Conservation (phyloP, 2,888 invertebrate species). For the Eumerus sabulonum region DNA sequence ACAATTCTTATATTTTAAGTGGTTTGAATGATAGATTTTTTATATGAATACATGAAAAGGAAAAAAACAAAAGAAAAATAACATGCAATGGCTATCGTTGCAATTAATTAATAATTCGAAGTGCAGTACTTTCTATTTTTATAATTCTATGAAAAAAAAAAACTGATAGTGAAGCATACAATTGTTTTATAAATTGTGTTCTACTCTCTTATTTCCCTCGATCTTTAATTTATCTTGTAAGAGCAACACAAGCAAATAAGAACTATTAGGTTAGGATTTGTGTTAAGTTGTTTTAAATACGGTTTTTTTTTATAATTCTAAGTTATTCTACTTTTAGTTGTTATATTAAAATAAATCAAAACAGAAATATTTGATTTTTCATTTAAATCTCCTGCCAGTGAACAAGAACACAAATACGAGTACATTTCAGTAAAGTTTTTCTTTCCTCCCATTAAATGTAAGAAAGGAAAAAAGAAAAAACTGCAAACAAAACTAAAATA, state of each 20-base stretch:
- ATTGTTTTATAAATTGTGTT: conserved; percentile 20
- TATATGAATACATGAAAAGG: conserved; percentile 34
- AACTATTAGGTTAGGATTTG: too few species aligned
- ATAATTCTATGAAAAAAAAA: conserved; percentile 39
- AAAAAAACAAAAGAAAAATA: conserved; percentile 42
- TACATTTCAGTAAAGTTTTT: conserved; percentile 11
- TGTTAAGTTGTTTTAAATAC: conserved; percentile 38
- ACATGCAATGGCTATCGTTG: conserved; percentile 62
- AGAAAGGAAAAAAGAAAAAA: too few species aligned
- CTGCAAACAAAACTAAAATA: too few species aligned
- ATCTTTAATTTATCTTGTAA: conserved; percentile 23
- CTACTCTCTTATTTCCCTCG: conserved; percentile 10
- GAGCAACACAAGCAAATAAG: conserved; percentile 17
- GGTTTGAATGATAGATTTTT: conserved; percentile 65
- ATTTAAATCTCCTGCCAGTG: conserved; percentile 61
- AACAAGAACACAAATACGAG: conserved; percentile 26
- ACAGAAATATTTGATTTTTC: conserved; percentile 35
- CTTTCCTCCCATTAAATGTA: too few species aligned
- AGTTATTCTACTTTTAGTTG: too few species aligned
- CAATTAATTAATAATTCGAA: conserved; percentile 60
- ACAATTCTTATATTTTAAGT: conserved; percentile 62
- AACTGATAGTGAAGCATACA: too few species aligned
- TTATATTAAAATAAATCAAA: conserved; percentile 3
- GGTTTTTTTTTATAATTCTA: conserved; percentile 12
- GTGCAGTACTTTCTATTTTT: conserved; percentile 63